Percentiles rank a stretch among this genome's conserved stretches.
phyloP scores from a whole-genome alignment of 2,797 vertebrate species.

The Hydrocynus forskahlii region DNA sequence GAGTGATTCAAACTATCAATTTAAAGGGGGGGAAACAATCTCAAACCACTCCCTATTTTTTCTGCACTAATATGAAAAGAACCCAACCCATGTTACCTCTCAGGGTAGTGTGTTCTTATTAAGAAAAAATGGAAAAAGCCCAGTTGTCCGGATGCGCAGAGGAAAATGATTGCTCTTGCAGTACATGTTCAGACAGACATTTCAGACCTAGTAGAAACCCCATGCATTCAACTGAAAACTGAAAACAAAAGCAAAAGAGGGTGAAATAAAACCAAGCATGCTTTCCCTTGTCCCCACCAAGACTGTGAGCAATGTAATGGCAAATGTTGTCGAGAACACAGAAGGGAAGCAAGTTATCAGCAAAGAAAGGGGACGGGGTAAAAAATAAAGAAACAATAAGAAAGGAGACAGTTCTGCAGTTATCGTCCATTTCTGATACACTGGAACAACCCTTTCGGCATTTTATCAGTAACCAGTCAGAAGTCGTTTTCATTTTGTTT shows the following conservation, averaged over 20 bases:
- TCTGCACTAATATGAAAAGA: neutral
- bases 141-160: constrained; percentile 13
- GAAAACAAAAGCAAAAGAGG: constrained; percentile 7
- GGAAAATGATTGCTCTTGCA: constrained; percentile 9
- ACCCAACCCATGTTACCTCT: constrained; percentile 1
- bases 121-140: neutral
- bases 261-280: constrained; percentile 31
- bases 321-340: constrained; percentile 29
- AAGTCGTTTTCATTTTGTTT: constrained; percentile 2
- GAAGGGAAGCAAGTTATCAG: constrained; percentile 49
- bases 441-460: constrained; percentile 32
- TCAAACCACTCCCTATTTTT: neutral
- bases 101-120: neutral
- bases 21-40: neutral
- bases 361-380: constrained; percentile 51
- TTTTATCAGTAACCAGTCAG: constrained; percentile 42
- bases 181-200: constrained; percentile 28
- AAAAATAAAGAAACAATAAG: neutral
- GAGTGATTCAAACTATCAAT: neutral
- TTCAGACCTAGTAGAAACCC: constrained; percentile 17
- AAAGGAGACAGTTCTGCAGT: constrained; percentile 35
- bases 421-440: constrained; percentile 49
- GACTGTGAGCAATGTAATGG: constrained; percentile 52
- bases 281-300: constrained; percentile 44
- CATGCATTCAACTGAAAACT: constrained; percentile 34